These are phyloP conservation scores for Tyrophagus putrescentiae DNA, from an alignment of 1,140 invertebrate species.

Conservation along the genomic window DNA sequence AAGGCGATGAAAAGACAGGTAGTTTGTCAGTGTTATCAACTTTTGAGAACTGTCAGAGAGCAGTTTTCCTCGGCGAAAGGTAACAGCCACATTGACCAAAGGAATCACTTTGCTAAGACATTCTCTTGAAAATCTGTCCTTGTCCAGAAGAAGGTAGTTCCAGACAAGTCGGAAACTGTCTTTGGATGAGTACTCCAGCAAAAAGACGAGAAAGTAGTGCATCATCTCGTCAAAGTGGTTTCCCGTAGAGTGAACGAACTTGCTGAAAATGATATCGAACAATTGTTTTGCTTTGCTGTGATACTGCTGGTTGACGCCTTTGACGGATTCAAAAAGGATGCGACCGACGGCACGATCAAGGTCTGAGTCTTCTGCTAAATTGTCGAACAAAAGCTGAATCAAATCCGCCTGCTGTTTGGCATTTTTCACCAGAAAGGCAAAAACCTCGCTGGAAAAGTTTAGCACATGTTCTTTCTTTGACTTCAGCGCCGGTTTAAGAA, in stretches of 20 bases:
- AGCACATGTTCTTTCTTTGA: constrained; percentile 56
- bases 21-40: neutral
- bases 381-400: constrained; percentile 50
- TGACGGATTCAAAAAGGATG: constrained; percentile 67
- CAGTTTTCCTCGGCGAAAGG: constrained; percentile 21
- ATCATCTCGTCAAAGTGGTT: neutral
- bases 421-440: constrained; percentile 78
- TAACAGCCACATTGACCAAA: constrained; percentile 17
- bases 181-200: constrained; percentile 4
- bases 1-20: neutral
- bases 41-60: neutral
- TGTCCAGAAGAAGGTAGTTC: neutral
- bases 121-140: neutral
- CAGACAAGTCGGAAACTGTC: neutral
- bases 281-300: constrained; percentile 42
- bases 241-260: neutral
- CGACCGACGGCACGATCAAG: constrained; percentile 55
- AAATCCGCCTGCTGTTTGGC: constrained; percentile 53
- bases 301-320: constrained; percentile 59
- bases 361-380: constrained; percentile 47
- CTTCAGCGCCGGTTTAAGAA: constrained; percentile 1
- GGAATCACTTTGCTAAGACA: neutral
- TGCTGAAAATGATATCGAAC: constrained; percentile 19
- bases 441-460: constrained; percentile 83
- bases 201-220: neutral